A percentile compares a stretch with the other conserved stretches of the same genome.
Evolutionary conservation across 2,888 invertebrate genomes (phyloP).

Genomic region (Abscondita cerata): DNA sequence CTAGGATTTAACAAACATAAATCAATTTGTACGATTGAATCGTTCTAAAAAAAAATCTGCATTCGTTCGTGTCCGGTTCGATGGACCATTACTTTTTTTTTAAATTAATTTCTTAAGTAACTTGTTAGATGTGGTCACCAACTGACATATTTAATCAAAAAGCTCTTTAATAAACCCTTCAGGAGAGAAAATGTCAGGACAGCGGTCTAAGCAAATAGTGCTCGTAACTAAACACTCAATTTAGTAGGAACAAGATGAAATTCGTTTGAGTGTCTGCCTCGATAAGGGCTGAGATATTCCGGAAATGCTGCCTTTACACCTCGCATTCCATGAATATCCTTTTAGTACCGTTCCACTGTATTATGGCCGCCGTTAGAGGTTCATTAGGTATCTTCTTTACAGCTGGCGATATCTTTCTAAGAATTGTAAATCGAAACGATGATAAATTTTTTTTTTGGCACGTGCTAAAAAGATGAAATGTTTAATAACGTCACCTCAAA

Average conservation of each 20-base stretch:
- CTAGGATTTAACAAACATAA: too few relatives aligned
- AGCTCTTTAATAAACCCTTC: constrained; percentile 31
- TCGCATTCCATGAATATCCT: constrained; percentile 39
- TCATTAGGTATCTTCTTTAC: constrained; percentile 39
- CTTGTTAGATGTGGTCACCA: constrained; percentile 30
- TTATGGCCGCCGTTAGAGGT: constrained; percentile 37
- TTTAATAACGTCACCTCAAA: too few relatives aligned
- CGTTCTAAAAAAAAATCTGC: too few relatives aligned
- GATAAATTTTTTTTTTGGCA: too few relatives aligned
- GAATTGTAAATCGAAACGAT: constrained; percentile 14
- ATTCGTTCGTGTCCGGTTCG: too few relatives aligned
- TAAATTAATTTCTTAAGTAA: constrained; percentile 33
- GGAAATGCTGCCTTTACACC: constrained; percentile 39
- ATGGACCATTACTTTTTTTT: too few relatives aligned
- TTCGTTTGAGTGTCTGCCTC: constrained; percentile 24
- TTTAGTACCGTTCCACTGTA: constrained; percentile 33
- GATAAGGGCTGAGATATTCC: constrained; percentile 35
- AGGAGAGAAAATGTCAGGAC: constrained; percentile 22
- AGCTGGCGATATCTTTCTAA: constrained; percentile 16
- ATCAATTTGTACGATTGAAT: too few relatives aligned
- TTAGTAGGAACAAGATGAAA: constrained; percentile 5
- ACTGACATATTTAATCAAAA: constrained; percentile 36
- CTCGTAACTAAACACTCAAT: constrained; percentile 8
- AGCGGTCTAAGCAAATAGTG: constrained; percentile 24
- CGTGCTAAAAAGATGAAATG: too few relatives aligned